These are phyloP conservation scores for Eupithecia exiguata DNA, from an alignment of 2,888 invertebrate genomes.

Conservation along the genomic window DNA sequence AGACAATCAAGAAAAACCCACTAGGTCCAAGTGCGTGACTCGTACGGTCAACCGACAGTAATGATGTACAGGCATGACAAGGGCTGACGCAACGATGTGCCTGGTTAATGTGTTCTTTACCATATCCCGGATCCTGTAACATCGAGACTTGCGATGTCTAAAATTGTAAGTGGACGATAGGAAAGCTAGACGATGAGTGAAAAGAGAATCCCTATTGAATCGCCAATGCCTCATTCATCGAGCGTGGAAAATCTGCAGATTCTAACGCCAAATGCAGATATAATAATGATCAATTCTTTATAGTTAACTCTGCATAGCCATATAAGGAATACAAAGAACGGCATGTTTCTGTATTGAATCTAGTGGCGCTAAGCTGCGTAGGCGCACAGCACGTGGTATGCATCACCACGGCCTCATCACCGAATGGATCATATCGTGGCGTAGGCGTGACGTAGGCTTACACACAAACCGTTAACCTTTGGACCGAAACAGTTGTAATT, in stretches of 20 bases:
- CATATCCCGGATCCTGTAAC: constrained; percentile 15
- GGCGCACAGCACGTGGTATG: constrained; percentile 65
- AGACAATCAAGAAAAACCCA: constrained; percentile 65
- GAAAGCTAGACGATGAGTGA: not conserved
- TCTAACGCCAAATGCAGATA: no score
- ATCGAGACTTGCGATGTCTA: not conserved
- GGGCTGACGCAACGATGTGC: constrained; percentile 41
- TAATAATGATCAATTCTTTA: not conserved
- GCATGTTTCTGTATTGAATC: constrained; percentile 14
- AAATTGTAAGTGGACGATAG: not conserved
- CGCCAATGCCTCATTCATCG: not conserved
- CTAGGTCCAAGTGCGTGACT: constrained; percentile 50
- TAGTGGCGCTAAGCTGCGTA: constrained; percentile 54
- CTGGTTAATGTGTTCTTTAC: constrained; percentile 2
- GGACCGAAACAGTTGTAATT: constrained; percentile 46
- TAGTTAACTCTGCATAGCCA: not conserved
- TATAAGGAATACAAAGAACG: constrained; percentile 8
- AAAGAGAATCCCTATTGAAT: not conserved
- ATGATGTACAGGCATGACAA: constrained; percentile 32
- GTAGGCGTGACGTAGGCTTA: constrained; percentile 69
- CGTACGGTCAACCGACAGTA: constrained; percentile 12
- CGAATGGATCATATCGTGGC: constrained; percentile 54
- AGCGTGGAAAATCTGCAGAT: not conserved
- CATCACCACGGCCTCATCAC: constrained; percentile 64
- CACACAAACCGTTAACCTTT: constrained; percentile 62